Conservation (phyloP, 2,797 vertebrate genomes). For the Gambelia wislizenii region DNA sequence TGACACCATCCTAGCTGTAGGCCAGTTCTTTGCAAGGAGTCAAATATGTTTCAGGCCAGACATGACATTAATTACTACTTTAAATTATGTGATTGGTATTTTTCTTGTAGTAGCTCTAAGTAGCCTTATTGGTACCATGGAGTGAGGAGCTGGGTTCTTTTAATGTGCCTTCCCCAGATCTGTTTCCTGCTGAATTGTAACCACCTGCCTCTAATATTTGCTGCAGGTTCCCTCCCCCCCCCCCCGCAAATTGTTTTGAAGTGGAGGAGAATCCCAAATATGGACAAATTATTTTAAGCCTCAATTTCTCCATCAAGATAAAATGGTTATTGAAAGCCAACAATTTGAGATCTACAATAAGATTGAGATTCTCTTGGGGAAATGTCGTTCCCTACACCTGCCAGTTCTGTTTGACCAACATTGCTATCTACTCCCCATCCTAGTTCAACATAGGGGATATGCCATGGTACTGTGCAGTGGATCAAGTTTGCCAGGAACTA, state of each 20-base stretch:
- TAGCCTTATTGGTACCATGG: background rate
- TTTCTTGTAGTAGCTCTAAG: background rate
- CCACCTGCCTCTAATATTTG: background rate
- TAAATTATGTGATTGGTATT: background rate
- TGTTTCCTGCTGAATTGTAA: background rate
- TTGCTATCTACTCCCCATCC: background rate
- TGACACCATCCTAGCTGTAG: background rate
- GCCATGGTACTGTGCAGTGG: slow-evolving; percentile 21
- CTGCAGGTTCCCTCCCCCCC: background rate
- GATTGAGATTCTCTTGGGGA: no score
- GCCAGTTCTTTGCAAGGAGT: background rate
- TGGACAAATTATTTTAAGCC: background rate
- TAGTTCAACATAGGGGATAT: slow-evolving; percentile 2
- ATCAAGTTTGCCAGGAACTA: slow-evolving; percentile 36
- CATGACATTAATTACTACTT: background rate
- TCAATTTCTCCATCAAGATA: background rate
- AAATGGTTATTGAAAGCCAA: background rate
- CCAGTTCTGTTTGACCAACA: no score
- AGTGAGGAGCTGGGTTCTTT: background rate
- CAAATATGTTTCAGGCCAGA: background rate
- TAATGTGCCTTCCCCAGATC: background rate
- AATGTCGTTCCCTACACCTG: no score
- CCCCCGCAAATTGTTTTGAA: background rate
- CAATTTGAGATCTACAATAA: background rate
- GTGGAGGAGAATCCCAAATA: background rate